A percentile compares a stretch with the other conserved stretches of the same genome.
Evolutionary conservation across 2,113 vertebrate species (phyloP).

Genomic region (Pedionomus torquatus): DNA sequence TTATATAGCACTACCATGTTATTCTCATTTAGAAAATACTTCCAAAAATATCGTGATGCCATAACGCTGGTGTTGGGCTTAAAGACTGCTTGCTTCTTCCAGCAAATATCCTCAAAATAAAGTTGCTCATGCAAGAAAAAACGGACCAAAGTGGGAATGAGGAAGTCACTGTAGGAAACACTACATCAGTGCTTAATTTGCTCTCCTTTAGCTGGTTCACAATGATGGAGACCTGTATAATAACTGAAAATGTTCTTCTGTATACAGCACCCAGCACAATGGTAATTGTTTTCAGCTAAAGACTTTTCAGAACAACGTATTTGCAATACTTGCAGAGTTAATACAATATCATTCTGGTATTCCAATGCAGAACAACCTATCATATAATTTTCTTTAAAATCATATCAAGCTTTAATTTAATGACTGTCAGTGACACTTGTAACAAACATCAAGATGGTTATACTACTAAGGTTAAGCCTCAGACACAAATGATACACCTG

Average conservation of each 20-base stretch:
- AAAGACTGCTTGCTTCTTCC: not conserved
- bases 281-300: not conserved
- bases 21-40: not conserved
- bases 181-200: not conserved
- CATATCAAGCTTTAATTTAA: not conserved
- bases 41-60: not conserved
- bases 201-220: not conserved
- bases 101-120: not conserved
- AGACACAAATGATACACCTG: not conserved
- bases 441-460: not conserved
- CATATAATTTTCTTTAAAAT: not conserved
- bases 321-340: not conserved
- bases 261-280: not conserved
- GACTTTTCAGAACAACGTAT: rapidly evolving
- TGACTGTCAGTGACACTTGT: not conserved
- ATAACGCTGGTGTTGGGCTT: not conserved
- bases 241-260: not conserved
- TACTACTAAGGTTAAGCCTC: not conserved
- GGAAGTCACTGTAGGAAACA: not conserved
- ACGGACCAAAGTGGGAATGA: not conserved
- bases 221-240: not conserved
- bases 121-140: not conserved
- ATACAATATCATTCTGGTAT: not conserved
- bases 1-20: not conserved
- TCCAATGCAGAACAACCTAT: not conserved